Evolutionary conservation across 2,888 invertebrate genomes (phyloP), one percentile per base, ranked within the genome.

Genomic region (Ophion obscuratus): DNA sequence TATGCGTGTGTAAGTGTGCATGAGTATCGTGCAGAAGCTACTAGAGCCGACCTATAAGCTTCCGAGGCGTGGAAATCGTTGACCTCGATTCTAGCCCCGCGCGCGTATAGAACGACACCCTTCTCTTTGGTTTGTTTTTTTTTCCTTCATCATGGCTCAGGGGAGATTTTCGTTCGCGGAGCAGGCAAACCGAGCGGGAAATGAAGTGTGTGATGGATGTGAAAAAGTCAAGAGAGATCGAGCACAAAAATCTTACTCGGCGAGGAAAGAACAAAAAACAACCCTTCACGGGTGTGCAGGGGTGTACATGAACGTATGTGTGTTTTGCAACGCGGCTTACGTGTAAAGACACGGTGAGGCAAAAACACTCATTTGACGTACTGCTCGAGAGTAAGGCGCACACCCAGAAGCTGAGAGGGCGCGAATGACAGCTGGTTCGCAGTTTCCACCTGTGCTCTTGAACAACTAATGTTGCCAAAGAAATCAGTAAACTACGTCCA

Each of bases 31-130:
- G 74, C 85, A 82, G 70, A 57, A 85, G 85, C 68, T 68, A 66
- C 67, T 71, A 61, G 62, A 76, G 57, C 67, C 71, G 84, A 80
- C 76, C 62, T 81, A 70, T n/a, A 77, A 78, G 64, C 73, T 81
- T 84, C 57, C 62, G 76, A 84, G 81, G 76, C 78, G 81, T 87
- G 79, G 77, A 85, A 89, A 89, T 86, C 88, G 85, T 83, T 89
- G 89, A 90, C 88, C 90, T 78, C 89, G 87, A 90, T 90, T 85
- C 86, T 87, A 47, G 64, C 70, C 80, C 40, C 61, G 64, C 75
- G 64, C 77, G 40, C 40, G 40, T 40, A 78, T 73, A 74, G 27
- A 66, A 67, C 71, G 71, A 78, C 79, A 81, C 62, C 79, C 84
- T 85, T 68, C 47, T 14, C 14, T 47, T 47, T 47, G 24, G 24